A percentile compares a stretch with the other conserved stretches of the same genome.
Evolutionary conservation across 2,797 vertebrate genomes (phyloP).

Genomic region (Mormyrus hasselquistii): DNA sequence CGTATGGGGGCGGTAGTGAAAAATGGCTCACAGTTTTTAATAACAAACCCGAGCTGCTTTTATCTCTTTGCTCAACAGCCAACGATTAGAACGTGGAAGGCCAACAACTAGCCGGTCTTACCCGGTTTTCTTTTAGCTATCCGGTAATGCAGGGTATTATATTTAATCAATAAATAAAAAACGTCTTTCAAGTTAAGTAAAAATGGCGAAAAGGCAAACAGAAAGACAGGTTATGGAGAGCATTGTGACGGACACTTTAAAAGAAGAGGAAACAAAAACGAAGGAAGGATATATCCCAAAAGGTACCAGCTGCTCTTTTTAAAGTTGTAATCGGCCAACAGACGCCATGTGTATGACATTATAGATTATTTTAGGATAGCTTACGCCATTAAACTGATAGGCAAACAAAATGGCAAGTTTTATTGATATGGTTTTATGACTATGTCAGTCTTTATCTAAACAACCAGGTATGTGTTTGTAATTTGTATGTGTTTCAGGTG

Average conservation of each 20-base stretch:
- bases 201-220: slow-evolving; percentile 64
- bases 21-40: not conserved
- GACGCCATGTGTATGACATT: not conserved
- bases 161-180: not conserved
- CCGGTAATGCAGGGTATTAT: not conserved
- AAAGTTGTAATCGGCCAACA: not conserved
- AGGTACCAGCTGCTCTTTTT: slow-evolving; percentile 44
- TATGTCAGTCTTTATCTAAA: not conserved
- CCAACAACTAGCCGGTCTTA: not conserved
- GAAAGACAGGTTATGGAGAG: slow-evolving; percentile 47
- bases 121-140: too few species aligned
- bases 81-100: not conserved
- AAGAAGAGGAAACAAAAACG: slow-evolving; percentile 44
- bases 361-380: not conserved
- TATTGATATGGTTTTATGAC: not conserved
- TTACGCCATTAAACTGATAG: not conserved
- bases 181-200: not conserved
- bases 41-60: not conserved
- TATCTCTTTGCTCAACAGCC: not conserved
- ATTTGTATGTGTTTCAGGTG: not conserved
- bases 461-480: not conserved
- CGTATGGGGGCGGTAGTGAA: not conserved
- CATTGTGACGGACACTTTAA: slow-evolving; percentile 12
- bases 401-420: not conserved
- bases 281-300: slow-evolving; percentile 32